Evolutionary conservation across 2,113 vertebrate genomes (phyloP).

Genomic region (Pholis gunnellus): DNA sequence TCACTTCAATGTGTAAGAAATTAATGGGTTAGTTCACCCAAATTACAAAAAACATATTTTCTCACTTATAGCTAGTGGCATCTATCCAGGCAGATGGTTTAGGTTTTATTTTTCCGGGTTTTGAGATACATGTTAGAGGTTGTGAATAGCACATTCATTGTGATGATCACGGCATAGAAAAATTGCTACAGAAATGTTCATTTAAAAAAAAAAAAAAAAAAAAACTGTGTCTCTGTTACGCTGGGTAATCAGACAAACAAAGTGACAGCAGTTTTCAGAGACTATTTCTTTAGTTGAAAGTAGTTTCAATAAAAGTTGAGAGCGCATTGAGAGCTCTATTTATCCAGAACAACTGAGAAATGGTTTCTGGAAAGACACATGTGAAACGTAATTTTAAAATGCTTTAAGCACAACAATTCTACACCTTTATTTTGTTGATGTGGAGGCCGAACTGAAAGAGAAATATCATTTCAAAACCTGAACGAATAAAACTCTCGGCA

Average conservation of each 20-base stretch:
- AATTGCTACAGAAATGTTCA: neutral
- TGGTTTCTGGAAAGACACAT: neutral
- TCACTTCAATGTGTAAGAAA: slow-evolving; percentile 44
- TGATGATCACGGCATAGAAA: neutral
- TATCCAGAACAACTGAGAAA: neutral
- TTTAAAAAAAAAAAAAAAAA: neutral
- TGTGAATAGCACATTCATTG: neutral
- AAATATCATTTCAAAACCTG: neutral
- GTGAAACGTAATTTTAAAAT: neutral
- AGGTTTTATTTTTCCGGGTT: neutral
- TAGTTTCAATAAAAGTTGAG: neutral
- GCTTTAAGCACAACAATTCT: neutral
- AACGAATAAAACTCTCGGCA: neutral
- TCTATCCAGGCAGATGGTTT: neutral
- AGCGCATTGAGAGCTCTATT: neutral
- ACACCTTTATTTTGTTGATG: neutral
- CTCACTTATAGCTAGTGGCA: neutral
- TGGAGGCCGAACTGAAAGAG: neutral
- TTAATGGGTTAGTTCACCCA: neutral
- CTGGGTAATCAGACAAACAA: neutral
- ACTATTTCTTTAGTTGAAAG: neutral
- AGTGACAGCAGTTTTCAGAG: neutral
- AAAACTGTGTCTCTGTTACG: neutral
- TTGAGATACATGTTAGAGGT: neutral
- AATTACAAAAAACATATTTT: slow-evolving; percentile 13